Conservation (phyloP, 2,888 invertebrate species). For the Sphaerophoria taeniata region DNA sequence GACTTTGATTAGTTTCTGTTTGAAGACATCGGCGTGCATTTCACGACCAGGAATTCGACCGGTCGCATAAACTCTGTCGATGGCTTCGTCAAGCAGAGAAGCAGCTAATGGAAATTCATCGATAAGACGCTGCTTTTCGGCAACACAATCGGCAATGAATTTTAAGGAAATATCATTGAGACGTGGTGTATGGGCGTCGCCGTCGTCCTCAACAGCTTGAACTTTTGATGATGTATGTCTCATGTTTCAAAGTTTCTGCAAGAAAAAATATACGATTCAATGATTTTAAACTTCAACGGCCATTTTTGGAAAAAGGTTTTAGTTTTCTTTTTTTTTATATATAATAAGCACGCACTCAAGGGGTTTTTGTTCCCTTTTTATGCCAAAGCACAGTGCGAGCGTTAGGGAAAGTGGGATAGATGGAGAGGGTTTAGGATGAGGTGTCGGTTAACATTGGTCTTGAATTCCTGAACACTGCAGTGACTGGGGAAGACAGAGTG, state of each 20-base stretch:
- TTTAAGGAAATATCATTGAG: conserved; percentile 80
- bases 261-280: background rate
- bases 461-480: too few species aligned
- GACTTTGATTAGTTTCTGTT: conserved; percentile 83
- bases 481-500: too few species aligned
- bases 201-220: conserved; percentile 39
- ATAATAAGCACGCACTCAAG: too few species aligned
- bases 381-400: too few species aligned
- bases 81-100: conserved; percentile 84
- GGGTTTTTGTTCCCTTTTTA: too few species aligned
- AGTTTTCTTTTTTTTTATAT: too few species aligned
- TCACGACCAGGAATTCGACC: conserved; percentile 88
- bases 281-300: background rate
- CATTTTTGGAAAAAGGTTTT: too few species aligned
- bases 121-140: conserved; percentile 78
- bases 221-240: background rate
- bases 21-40: conserved; percentile 89
- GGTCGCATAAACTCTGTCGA: conserved; percentile 88
- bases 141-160: conserved; percentile 79
- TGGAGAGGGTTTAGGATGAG: too few species aligned
- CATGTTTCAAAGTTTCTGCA: conserved; percentile 29
- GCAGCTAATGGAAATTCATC: conserved; percentile 79
- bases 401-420: too few species aligned
- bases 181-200: conserved; percentile 78
- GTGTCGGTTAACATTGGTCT: too few species aligned